Evolutionary conservation across 2,888 invertebrate species (phyloP).

Genomic region (Eupithecia tripunctaria): DNA sequence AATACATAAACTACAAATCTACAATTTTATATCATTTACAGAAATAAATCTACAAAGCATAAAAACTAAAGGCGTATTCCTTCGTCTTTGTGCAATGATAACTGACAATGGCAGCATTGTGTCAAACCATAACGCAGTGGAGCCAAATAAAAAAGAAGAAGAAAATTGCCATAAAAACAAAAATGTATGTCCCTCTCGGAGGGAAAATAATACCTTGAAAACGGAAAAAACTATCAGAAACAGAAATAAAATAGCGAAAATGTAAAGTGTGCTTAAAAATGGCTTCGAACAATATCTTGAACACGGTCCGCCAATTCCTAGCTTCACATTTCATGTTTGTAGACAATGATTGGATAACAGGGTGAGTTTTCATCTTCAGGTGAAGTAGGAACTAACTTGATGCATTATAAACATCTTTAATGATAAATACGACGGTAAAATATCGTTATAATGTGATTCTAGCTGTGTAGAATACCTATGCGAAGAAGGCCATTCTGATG

Average conservation of each 20-base stretch:
- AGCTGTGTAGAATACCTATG: slow-evolving; percentile 84
- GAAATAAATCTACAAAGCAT: no score
- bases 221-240: not conserved
- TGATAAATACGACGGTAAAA: not conserved
- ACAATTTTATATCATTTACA: no score
- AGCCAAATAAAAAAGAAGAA: no score
- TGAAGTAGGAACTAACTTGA: not conserved
- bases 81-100: no score
- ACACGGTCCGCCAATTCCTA: slow-evolving; percentile 64
- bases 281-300: slow-evolving; percentile 42
- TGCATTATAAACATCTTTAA: not conserved
- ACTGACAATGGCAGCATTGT: no score
- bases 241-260: not conserved
- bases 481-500: slow-evolving; percentile 68
- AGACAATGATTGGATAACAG: slow-evolving; percentile 74
- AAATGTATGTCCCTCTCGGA: no score
- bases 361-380: slow-evolving; percentile 53
- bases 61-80: no score
- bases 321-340: slow-evolving; percentile 66
- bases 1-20: no score
- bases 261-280: not conserved
- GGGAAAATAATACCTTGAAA: not conserved
- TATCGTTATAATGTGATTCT: slow-evolving; percentile 1
- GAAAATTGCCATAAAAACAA: no score
- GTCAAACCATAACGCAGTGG: no score